A percentile compares a stretch with the other conserved stretches of the same genome.
Conservation (phyloP, 2,888 invertebrate genomes). For the Zaprionus obscuricornis region DNA sequence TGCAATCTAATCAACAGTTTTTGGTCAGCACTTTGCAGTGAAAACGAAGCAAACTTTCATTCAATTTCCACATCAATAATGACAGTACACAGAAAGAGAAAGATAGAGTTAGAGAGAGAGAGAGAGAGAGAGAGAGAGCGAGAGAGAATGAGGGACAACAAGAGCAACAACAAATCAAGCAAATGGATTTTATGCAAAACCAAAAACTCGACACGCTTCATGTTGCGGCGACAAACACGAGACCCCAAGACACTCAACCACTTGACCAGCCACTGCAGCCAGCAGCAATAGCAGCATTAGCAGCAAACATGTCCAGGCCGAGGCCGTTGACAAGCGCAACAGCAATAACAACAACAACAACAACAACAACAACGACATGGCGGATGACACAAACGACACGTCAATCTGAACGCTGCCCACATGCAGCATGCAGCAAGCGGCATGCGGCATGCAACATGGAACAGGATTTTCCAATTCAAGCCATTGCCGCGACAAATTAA, state of each 20-base stretch:
- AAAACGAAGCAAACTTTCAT: constrained; percentile 69
- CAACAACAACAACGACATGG: constrained; percentile 38
- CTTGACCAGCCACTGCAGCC: constrained; percentile 40
- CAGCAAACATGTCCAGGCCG: background rate
- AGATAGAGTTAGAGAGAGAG: constrained; percentile 38
- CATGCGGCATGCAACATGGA: constrained; percentile 61
- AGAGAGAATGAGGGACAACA: too few relatives aligned
- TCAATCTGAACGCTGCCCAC: constrained; percentile 72
- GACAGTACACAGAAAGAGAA: constrained; percentile 7
- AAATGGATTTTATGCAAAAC: constrained; percentile 59
- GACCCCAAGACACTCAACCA: constrained; percentile 47
- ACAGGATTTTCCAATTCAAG: constrained; percentile 70
- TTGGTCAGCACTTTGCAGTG: constrained; percentile 58
- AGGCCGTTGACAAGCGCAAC: constrained; percentile 45
- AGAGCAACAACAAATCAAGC: constrained; percentile 33
- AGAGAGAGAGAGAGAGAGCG: too few relatives aligned
- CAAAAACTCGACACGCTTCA: constrained; percentile 50
- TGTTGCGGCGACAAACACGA: constrained; percentile 37
- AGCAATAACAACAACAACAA: constrained; percentile 23
- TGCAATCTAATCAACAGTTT: constrained; percentile 59
- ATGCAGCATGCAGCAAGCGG: too few relatives aligned
- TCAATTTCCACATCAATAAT: constrained; percentile 48
- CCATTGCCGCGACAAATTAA: constrained; percentile 71
- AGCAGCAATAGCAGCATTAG: background rate
- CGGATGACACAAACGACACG: constrained; percentile 73